Base-by-base conservation (phyloP, 2,888 invertebrate genomes). In the Drosophila diplacantha region DNA sequence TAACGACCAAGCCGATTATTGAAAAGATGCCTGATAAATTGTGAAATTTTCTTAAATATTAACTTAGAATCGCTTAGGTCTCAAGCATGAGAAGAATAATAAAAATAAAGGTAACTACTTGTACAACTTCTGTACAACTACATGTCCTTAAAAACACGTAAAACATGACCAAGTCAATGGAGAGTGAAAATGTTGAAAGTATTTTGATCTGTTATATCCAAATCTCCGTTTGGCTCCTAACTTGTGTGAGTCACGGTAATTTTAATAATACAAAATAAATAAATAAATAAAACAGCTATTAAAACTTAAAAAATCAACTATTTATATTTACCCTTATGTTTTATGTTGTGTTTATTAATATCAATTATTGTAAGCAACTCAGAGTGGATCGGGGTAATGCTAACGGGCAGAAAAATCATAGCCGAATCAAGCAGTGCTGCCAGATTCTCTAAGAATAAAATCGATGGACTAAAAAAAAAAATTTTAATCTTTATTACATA, bases 21-120 rank as follows among this genome's bases (percentile, higher is more conserved):
- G 41, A 52, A 41, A 52, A 39, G 9, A 41, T 52, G 39, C 41
- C 52, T 20, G 52, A 52, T 38, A 18, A 37, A 16, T 18, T 37
- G 26, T 38, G 24, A 50, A 12, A 29, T 29, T 18, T 44, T 7
- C 26, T 46, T 0, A 46, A 8, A 14, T 20, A 31, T 16, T 24
- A 9, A 24, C n/a, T 41, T 5, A n/a, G 5, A 24, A 24, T 24
- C 14, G 11, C 3, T 24, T 11, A n/a, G 11, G 11, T 41, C 9
- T 11, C 24, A 41, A 41, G 39, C 8, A 41, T 41, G 1, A 9
- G 9, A 7, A 24, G 8, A 22, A 24, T 24, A 9, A 24, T 5
- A 44, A 8, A 29, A 44, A 44, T 31, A 44, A 14, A 31, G 8
- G 18, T 31, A 14, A 14, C 8, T 14, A 5, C 29, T 14, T 31